Conservation (phyloP, 2,888 invertebrate genomes). For the Clepsis dumicolana region DNA sequence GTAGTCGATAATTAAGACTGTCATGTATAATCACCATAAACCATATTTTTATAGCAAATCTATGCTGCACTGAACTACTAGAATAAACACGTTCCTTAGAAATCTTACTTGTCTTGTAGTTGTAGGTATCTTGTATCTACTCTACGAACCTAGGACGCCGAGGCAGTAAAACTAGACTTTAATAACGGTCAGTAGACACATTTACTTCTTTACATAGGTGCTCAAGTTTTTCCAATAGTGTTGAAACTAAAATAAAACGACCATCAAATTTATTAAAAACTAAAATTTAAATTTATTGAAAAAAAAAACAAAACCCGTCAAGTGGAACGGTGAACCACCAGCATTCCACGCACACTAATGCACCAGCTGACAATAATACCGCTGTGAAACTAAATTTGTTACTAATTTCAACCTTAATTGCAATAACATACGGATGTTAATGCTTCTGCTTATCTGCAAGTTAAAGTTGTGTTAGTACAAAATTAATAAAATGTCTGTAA, state of each 20-base stretch:
- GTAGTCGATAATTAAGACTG: too few relatives aligned
- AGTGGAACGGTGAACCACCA: constrained; percentile 57
- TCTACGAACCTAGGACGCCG: not conserved
- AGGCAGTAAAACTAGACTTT: not conserved
- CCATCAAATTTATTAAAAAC: constrained; percentile 21
- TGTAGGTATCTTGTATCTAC: too few relatives aligned
- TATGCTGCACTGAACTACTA: not conserved
- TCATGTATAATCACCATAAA: not conserved
- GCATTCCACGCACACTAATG: constrained; percentile 55
- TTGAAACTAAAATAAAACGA: constrained; percentile 1
- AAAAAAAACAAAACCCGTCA: constrained; percentile 61
- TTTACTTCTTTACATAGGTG: not conserved
- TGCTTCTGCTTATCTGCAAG: not conserved
- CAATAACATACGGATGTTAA: not conserved
- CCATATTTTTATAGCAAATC: not conserved
- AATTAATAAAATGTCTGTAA: not conserved
- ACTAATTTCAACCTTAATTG: constrained; percentile 9
- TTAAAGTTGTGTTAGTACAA: constrained; percentile 13
- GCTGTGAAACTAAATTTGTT: not conserved
- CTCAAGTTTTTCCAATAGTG: not conserved
- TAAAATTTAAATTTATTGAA: constrained; percentile 43
- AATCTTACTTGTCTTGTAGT: not conserved
- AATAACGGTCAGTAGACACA: not conserved
- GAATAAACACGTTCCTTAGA: not conserved
- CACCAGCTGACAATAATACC: constrained; percentile 48